Evolutionary conservation across 2,888 invertebrate genomes (phyloP).

Genomic region (Cheilosia grossa): DNA sequence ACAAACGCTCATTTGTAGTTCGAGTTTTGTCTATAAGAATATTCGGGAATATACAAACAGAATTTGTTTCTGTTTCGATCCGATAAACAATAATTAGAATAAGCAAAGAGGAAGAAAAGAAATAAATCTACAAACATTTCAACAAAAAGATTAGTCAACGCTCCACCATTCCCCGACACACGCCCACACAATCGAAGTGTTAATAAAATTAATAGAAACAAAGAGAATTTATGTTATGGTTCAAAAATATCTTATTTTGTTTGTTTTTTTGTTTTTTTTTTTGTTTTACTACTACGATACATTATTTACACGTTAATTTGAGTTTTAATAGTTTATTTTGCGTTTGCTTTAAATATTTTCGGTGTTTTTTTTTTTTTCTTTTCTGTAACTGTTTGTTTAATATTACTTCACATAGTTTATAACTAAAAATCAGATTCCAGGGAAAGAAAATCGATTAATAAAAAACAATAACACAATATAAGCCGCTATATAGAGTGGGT

Average conservation of each 20-base stretch:
- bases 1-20: no score
- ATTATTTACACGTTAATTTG: constrained; percentile 65
- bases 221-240: constrained; percentile 44
- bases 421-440: constrained; percentile 59
- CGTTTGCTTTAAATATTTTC: constrained; percentile 22
- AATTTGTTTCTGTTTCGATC: no score
- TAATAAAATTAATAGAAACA: constrained; percentile 18
- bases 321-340: constrained; percentile 2
- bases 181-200: neutral
- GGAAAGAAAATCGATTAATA: constrained; percentile 38
- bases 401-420: constrained; percentile 59
- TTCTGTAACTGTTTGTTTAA: constrained; percentile 51
- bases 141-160: neutral
- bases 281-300: constrained; percentile 52
- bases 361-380: constrained; percentile 36
- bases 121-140: neutral
- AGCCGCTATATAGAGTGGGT: constrained; percentile 50
- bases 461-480: constrained; percentile 60
- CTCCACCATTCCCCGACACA: neutral
- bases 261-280: constrained; percentile 5
- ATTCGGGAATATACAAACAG: no score
- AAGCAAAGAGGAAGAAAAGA: neutral
- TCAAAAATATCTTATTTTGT: constrained; percentile 53
- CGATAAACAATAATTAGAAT: no score
- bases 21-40: no score